A percentile compares a stretch with the other conserved stretches of the same genome.
phyloP scores from a whole-genome alignment of 2,888 invertebrate genomes.

The Cheilosia urbana region DNA sequence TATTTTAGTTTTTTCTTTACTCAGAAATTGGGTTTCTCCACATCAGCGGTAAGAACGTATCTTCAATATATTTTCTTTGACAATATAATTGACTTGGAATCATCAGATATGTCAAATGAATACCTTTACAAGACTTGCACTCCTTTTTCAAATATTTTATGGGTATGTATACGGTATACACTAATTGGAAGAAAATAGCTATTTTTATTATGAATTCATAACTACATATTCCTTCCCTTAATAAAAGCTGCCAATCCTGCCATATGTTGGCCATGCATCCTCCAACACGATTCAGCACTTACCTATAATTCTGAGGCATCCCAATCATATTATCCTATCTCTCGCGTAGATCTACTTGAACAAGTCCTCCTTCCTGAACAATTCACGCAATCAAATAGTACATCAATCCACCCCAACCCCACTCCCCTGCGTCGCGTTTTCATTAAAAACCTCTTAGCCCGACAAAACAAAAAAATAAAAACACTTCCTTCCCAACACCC shows the following conservation, averaged over 20 bases:
- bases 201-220: background rate
- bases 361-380: slow-evolving; percentile 32
- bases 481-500: slow-evolving; percentile 42
- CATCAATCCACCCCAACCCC: background rate
- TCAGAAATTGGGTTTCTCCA: no score
- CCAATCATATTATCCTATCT: slow-evolving; percentile 64
- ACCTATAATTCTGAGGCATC: slow-evolving; percentile 19
- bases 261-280: slow-evolving; percentile 56
- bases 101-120: no score
- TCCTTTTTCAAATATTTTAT: no score
- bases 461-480: slow-evolving; percentile 25
- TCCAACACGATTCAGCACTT: slow-evolving; percentile 47
- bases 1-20: no score
- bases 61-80: no score
- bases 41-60: no score
- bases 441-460: slow-evolving; percentile 72
- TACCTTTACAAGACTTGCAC: no score
- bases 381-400: slow-evolving; percentile 51
- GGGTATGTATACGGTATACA: no score
- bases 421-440: slow-evolving; percentile 18
- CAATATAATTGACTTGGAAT: no score
- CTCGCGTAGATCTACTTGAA: slow-evolving; percentile 45
- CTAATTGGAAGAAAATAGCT: no score
- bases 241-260: slow-evolving; percentile 31
- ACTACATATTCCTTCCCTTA: background rate